Conservation (phyloP, 2,888 invertebrate species). For the Mayetiola destructor region DNA sequence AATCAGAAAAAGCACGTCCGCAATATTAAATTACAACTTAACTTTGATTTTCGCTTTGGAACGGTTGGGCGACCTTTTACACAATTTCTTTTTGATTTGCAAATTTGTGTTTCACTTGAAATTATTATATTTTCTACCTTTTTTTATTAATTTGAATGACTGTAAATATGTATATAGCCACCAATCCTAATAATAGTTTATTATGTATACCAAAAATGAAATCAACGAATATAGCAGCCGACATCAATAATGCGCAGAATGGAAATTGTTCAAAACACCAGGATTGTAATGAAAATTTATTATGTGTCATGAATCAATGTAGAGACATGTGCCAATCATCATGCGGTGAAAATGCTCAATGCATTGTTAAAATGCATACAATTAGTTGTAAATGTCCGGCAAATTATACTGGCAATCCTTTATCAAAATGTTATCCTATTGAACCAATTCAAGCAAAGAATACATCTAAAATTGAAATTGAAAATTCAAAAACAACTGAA, state of each 20-base stretch:
- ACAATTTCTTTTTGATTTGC: too few species aligned
- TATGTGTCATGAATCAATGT: slow-evolving; percentile 33
- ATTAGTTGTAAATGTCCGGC: slow-evolving; percentile 61
- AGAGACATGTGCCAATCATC: slow-evolving; percentile 31
- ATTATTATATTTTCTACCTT: too few species aligned
- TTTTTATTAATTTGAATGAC: neutral
- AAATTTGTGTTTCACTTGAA: too few species aligned
- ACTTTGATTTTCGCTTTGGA: neutral
- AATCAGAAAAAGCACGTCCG: too few species aligned
- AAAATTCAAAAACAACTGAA: neutral
- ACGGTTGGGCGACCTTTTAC: too few species aligned
- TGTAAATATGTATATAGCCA: neutral
- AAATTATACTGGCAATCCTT: slow-evolving; percentile 71
- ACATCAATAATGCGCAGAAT: slow-evolving; percentile 20
- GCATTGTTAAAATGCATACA: slow-evolving; percentile 31
- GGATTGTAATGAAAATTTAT: slow-evolving; percentile 34
- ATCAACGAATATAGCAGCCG: slow-evolving; percentile 20
- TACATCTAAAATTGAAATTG: neutral
- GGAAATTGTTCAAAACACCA: slow-evolving; percentile 33
- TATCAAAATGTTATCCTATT: slow-evolving; percentile 39
- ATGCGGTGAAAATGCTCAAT: slow-evolving; percentile 31
- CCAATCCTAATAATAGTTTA: slow-evolving; percentile 17
- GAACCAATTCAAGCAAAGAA: slow-evolving; percentile 31
- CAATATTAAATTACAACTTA: neutral
- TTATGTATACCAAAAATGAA: slow-evolving; percentile 17